These are phyloP conservation scores for Himalopsyche tibetana DNA, from an alignment of 2,888 invertebrate genomes.

Conservation along the genomic window DNA sequence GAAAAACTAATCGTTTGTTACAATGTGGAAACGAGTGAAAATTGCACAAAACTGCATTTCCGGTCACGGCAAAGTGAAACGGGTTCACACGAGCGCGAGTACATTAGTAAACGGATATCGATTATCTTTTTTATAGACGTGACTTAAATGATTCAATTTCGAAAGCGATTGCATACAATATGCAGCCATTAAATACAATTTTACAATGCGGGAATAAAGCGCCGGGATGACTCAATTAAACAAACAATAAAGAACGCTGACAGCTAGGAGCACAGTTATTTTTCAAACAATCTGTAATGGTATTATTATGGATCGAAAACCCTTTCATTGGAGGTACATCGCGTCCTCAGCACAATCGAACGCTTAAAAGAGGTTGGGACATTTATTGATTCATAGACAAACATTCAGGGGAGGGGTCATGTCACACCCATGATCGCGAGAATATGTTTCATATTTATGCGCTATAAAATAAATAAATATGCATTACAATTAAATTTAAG, in stretches of 20 bases:
- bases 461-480: no score
- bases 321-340: no score
- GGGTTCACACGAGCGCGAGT: constrained; percentile 7
- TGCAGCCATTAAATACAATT: constrained; percentile 18
- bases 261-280: not conserved
- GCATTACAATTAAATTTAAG: no score
- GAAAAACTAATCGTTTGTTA: not conserved
- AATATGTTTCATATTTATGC: no score
- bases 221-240: constrained; percentile 33
- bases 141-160: constrained; percentile 19
- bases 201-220: constrained; percentile 2
- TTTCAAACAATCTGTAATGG: not conserved
- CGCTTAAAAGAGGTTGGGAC: no score
- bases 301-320: no score
- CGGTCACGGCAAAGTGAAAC: not conserved
- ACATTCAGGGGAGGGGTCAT: no score
- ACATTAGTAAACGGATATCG: constrained; percentile 19
- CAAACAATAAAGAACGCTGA: constrained; percentile 25
- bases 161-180: constrained; percentile 18
- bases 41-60: constrained; percentile 28
- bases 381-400: no score
- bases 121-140: constrained; percentile 25
- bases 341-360: no score
- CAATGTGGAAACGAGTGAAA: constrained; percentile 7
- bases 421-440: no score